These are phyloP conservation scores for Rattus rattus DNA, from an alignment of 2,113 vertebrate species.

Conservation along the genomic window DNA sequence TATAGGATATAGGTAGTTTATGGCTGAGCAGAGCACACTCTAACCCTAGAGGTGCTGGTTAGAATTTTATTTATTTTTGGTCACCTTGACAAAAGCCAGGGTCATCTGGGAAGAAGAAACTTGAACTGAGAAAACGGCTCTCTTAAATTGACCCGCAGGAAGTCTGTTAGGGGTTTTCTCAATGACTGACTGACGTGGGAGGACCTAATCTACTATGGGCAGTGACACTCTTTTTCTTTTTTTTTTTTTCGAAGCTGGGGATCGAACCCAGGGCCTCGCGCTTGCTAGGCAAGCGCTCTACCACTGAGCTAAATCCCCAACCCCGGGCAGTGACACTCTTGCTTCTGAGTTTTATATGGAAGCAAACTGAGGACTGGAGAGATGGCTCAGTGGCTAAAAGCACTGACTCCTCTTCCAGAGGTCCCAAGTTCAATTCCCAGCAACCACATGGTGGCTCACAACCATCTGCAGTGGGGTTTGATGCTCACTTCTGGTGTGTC, in stretches of 20 bases:
- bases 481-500: no score
- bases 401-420: no score
- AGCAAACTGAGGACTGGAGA: not conserved
- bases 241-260: no score
- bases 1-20: not conserved
- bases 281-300: no score
- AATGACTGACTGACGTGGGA: not conserved
- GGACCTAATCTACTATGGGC: no score
- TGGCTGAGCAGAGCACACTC: not conserved
- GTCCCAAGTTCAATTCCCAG: no score
- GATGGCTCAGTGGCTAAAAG: no score
- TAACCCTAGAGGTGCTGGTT: not conserved
- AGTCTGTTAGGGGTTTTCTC: not conserved
- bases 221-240: not conserved
- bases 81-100: not conserved
- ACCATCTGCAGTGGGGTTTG: no score
- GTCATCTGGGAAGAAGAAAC: not conserved
- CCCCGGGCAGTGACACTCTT: not conserved
- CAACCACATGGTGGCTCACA: no score
- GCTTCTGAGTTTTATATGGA: not conserved
- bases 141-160: not conserved
- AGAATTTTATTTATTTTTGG: not conserved
- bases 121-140: not conserved
- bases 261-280: no score
- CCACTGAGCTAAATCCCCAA: no score